Evolutionary conservation across 1,140 invertebrate species (phyloP).

Genomic region (Formica exsecta): DNA sequence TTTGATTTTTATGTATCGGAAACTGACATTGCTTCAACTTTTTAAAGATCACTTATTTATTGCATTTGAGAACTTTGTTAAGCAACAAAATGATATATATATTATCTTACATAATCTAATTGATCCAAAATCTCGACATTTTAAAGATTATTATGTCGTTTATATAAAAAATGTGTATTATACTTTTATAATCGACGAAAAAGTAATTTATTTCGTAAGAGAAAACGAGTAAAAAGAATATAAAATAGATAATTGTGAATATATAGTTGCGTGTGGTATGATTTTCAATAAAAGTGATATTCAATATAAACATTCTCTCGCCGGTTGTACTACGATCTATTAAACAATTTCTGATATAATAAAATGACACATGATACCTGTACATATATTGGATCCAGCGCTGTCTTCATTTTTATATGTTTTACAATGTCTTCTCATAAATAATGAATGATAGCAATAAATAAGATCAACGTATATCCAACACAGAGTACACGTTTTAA

Average conservation of each 20-base stretch:
- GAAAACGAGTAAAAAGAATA: background rate
- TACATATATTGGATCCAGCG: slow-evolving; percentile 78
- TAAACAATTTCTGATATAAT: background rate
- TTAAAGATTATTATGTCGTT: slow-evolving; percentile 5
- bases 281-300: background rate
- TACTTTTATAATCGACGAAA: background rate
- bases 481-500: background rate
- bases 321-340: background rate
- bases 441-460: background rate
- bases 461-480: slow-evolving; percentile 11
- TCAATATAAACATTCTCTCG: slow-evolving; percentile 20
- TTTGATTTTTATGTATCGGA: background rate
- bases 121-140: background rate
- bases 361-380: slow-evolving; percentile 75
- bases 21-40: background rate
- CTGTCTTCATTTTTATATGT: slow-evolving; percentile 70
- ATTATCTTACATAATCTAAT: background rate
- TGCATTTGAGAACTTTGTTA: background rate
- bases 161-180: background rate
- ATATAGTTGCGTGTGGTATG: background rate
- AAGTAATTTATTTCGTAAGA: background rate
- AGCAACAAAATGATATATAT: background rate
- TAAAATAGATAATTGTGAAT: background rate
- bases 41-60: background rate
- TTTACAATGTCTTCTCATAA: slow-evolving; percentile 43